phyloP scores from a whole-genome alignment of 2,113 vertebrate genomes.

The Turdus rufiventris region DNA sequence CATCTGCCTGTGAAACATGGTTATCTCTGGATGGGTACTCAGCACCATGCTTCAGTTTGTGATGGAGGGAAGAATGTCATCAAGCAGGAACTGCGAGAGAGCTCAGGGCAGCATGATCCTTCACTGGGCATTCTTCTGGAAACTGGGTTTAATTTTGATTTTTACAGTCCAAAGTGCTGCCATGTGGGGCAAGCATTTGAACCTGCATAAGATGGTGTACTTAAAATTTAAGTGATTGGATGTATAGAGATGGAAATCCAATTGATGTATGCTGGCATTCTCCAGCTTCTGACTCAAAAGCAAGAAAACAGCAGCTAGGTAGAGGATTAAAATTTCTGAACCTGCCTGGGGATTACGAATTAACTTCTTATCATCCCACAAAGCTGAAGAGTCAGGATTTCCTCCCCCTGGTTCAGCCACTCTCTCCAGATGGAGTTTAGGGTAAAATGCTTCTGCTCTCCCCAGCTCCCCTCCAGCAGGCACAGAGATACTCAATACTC shows the following conservation, averaged over 20 bases:
- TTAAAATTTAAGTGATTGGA: background rate
- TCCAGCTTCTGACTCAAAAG: background rate
- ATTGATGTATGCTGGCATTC: accelerated
- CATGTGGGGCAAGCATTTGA: background rate
- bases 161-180: background rate
- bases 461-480: background rate
- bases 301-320: background rate
- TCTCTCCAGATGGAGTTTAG: background rate
- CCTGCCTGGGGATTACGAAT: background rate
- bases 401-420: background rate
- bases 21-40: background rate
- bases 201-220: accelerated
- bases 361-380: background rate
- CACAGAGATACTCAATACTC: background rate
- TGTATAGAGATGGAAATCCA: background rate
- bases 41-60: accelerated
- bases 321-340: background rate
- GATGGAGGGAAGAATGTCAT: background rate
- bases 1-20: background rate
- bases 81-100: background rate
- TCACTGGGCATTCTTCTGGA: background rate
- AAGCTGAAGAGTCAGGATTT: background rate
- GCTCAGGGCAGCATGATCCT: background rate
- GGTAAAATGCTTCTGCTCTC: background rate
- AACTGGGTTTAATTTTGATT: background rate